These are phyloP conservation scores for Alcedo atthis DNA, from an alignment of 2,797 vertebrate species.

Conservation along the genomic window DNA sequence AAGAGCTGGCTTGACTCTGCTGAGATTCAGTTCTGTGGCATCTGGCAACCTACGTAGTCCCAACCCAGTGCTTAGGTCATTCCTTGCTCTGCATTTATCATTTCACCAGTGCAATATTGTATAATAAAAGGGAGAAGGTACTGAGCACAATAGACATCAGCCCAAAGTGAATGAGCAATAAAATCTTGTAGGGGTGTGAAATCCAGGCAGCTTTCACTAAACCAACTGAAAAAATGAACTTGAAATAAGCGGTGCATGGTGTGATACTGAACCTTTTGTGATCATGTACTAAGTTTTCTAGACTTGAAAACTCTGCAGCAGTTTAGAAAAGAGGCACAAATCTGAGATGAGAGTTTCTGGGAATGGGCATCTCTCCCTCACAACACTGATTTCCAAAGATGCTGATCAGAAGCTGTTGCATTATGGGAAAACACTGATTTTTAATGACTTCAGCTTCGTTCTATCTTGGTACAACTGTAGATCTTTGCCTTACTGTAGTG, in stretches of 20 bases:
- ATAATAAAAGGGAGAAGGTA: background rate
- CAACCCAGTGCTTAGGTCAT: background rate
- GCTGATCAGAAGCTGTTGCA: background rate
- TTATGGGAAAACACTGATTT: background rate
- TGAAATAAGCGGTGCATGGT: background rate
- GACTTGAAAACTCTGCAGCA: background rate
- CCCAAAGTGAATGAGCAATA: background rate
- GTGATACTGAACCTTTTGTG: background rate
- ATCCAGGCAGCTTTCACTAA: background rate
- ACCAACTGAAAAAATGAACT: background rate
- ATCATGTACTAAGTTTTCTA: background rate
- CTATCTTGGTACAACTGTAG: background rate
- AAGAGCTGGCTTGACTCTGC: background rate
- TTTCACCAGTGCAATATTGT: background rate
- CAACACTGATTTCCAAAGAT: background rate
- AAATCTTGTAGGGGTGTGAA: slow-evolving; percentile 26
- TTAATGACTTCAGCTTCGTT: background rate
- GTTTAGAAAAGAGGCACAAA: background rate
- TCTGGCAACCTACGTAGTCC: background rate
- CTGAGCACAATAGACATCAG: background rate
- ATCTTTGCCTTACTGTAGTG: background rate
- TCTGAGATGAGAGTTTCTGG: background rate
- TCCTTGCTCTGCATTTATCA: background rate
- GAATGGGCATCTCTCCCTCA: background rate
- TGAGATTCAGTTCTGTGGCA: background rate